Evolutionary conservation across 2,888 invertebrate genomes (phyloP).

Genomic region (Disparrhopalites patrizii): DNA sequence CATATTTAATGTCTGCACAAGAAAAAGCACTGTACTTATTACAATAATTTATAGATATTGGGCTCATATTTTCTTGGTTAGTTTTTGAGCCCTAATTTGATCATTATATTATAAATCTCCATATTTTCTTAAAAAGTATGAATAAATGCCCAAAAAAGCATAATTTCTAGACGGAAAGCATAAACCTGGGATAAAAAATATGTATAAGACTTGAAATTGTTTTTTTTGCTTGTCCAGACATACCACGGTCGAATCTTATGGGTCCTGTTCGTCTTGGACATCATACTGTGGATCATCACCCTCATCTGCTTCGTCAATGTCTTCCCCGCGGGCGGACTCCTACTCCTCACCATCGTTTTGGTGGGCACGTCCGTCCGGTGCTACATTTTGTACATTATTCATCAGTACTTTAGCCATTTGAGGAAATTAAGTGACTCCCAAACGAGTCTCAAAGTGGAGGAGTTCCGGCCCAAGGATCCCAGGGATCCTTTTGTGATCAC

Average conservation of each 20-base stretch:
- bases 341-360: conserved; percentile 12
- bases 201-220: background rate
- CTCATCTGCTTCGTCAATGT: conserved; percentile 17
- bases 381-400: conserved; percentile 21
- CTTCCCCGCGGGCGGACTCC: conserved; percentile 15
- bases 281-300: conserved; percentile 12
- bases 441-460: background rate
- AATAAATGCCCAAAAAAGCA: too few relatives aligned
- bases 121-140: too few relatives aligned
- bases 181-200: too few relatives aligned
- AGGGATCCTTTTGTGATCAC: too few relatives aligned
- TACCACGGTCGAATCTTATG: conserved; percentile 3
- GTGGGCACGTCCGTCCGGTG: conserved; percentile 18
- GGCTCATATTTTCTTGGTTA: too few relatives aligned
- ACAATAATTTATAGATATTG: too few relatives aligned
- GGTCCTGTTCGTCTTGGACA: conserved; percentile 15
- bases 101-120: too few relatives aligned
- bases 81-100: too few relatives aligned
- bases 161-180: too few relatives aligned
- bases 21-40: too few relatives aligned
- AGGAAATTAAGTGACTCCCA: conserved; percentile 18
- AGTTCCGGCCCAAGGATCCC: background rate
- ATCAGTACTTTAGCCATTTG: conserved; percentile 11
- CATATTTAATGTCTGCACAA: too few relatives aligned
- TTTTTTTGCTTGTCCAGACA: background rate